Percentiles rank a stretch among this genome's conserved stretches.
phyloP scores from a whole-genome alignment of 2,113 vertebrate genomes.

The Pionites leucogaster region DNA sequence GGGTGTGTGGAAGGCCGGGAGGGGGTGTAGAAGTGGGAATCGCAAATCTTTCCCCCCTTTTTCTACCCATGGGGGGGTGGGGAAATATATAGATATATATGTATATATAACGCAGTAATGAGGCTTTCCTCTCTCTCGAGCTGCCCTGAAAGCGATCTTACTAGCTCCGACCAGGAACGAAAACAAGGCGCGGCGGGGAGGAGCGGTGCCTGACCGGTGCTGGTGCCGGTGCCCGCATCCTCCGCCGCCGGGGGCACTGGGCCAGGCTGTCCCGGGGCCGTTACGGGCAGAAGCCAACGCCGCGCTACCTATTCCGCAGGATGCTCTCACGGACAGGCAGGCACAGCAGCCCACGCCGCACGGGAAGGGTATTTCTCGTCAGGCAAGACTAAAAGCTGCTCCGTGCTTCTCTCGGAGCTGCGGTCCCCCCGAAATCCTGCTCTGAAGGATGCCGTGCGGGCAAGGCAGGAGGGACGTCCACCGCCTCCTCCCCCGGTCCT shows the following conservation, averaged over 20 bases:
- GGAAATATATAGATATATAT: not conserved
- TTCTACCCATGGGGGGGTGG: not conserved
- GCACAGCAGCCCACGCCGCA: not conserved
- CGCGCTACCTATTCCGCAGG: not conserved
- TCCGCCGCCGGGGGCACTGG: not conserved
- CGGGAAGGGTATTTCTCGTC: not conserved
- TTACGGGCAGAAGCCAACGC: not conserved
- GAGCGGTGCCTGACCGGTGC: not conserved
- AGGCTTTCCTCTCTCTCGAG: not conserved
- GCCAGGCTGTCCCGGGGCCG: not conserved
- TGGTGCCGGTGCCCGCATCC: not conserved
- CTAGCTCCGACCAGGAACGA: not conserved
- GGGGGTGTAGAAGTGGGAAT: not conserved
- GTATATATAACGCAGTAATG: not conserved
- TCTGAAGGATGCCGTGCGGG: not conserved
- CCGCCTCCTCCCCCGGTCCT: not conserved
- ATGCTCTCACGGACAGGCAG: not conserved
- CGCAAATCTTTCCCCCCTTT: not conserved
- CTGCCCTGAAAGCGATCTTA: conserved; percentile 15
- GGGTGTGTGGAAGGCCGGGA: not conserved
- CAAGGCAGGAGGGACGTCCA: not conserved
- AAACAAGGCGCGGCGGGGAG: not conserved
- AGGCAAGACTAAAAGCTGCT: not conserved
- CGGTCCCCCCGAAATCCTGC: not conserved
- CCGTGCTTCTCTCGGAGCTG: not conserved